Evolutionary conservation across 2,113 vertebrate genomes (phyloP), one percentile per base, ranked within the genome.

Genomic region (Origma solitaria): DNA sequence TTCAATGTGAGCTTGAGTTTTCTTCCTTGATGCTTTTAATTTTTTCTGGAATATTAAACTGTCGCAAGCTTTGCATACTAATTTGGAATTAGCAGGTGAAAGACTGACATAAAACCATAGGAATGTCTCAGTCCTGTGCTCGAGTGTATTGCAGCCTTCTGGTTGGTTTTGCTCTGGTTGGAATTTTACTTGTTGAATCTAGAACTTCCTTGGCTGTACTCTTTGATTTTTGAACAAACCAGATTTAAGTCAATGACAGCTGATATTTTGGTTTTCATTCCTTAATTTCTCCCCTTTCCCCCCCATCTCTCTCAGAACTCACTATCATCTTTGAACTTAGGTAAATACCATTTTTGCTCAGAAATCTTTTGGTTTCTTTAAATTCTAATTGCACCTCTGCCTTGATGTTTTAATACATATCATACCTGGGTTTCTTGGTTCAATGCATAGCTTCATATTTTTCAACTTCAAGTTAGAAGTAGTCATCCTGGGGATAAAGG

Each of bases 381-480:
- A 77, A 81, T 40, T 4, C 2, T 40, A 57, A 22, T 61, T 83
- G 31, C 22, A 31, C 31, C 15, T 87, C n/a, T 91, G 35, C 38
- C 24, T 70, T 11, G 20, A 35, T 90, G 15, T 90, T 96, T 92
- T 83, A 82, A 78, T 92, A 25, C 49, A 31, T 66, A 65, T 77
- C 0, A 0, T 81, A 75, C 25, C 35, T 72, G 30, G 13, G 3
- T 31, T 86, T 90, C 94, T 91, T 94, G 38, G 24, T 85, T 91
- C 66, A 61, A 11, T 94, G 68, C 71, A 51, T 93, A 88, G 51
- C 72, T 90, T 95, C 9, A 2, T 88, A 78, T 91, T 96, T 91
- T 93, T 86, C 85, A 95, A 73, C 68, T 65, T 78, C 4, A 15
- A 71, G n/a, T 84, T 89, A 70, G 76, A 94, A 94, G 78, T 82